Conservation (phyloP, 2,888 invertebrate genomes). For the Apamea epomidion region DNA sequence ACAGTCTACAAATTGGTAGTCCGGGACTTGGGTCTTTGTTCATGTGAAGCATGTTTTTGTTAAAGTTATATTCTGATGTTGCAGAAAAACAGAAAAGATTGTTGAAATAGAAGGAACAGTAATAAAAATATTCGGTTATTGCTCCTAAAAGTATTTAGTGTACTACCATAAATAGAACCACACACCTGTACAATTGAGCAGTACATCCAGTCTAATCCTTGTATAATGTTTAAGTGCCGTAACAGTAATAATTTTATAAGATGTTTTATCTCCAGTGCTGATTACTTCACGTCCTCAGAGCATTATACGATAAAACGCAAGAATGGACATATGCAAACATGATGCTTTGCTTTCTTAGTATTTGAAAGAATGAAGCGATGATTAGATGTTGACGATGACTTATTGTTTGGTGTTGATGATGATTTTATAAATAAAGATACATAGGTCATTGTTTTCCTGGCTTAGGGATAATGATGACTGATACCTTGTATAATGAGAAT, state of each 20-base stretch:
- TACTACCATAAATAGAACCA: not conserved
- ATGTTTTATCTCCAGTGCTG: conserved; percentile 18
- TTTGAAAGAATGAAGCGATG: not conserved
- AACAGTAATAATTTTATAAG: not conserved
- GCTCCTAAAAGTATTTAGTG: not conserved
- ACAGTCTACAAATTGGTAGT: not conserved
- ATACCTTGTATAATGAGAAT: not conserved
- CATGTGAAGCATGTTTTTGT: not conserved
- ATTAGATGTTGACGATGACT: conserved; percentile 9
- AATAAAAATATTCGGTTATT: not conserved
- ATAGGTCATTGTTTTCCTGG: not conserved
- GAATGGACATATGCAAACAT: conserved; percentile 13
- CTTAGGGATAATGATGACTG: not conserved
- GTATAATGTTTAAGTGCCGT: not conserved
- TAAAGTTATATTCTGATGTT: not conserved
- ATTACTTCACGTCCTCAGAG: conserved; percentile 1
- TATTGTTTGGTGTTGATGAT: not conserved
- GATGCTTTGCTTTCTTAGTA: conserved; percentile 17
- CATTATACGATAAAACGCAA: conserved; percentile 16
- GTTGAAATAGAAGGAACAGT: not conserved
- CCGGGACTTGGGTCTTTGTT: not conserved
- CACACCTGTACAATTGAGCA: not conserved
- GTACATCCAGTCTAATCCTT: not conserved
- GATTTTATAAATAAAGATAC: conserved; percentile 3
- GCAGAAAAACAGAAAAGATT: not conserved